These are phyloP conservation scores for Drosophila longiperda DNA, from an alignment of 2,888 invertebrate species.

Conservation along the genomic window DNA sequence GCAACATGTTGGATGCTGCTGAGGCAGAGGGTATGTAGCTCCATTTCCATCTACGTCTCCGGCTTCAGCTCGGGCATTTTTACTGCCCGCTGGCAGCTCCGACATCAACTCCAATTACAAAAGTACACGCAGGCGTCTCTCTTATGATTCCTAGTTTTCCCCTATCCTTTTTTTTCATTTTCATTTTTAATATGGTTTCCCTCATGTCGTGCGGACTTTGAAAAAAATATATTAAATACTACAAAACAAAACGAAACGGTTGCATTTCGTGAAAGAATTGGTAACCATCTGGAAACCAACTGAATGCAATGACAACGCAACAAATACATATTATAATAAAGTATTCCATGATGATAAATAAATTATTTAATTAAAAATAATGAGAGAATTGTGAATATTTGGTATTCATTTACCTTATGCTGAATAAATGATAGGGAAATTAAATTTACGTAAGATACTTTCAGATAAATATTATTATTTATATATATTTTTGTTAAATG, in stretches of 20 bases:
- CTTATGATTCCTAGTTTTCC: conserved; percentile 71
- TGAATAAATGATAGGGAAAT: not conserved
- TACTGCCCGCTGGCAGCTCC: conserved; percentile 75
- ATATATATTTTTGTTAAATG: not conserved
- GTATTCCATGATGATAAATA: not conserved
- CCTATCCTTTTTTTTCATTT: not conserved
- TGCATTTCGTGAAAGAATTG: conserved; percentile 28
- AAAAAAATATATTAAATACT: conserved; percentile 4
- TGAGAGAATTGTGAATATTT: not conserved
- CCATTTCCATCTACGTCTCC: conserved; percentile 20
- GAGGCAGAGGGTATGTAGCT: conserved; percentile 35
- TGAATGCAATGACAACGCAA: conserved; percentile 18
- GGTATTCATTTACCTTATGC: not conserved
- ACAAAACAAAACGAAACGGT: conserved; percentile 8
- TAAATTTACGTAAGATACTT: not conserved
- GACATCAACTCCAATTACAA: conserved; percentile 80
- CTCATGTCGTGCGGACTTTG: conserved; percentile 59
- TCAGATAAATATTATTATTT: not conserved
- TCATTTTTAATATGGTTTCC: conserved; percentile 57
- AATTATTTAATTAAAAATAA: not conserved
- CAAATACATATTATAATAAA: not conserved
- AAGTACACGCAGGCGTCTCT: conserved; percentile 80
- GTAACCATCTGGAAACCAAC: conserved; percentile 24
- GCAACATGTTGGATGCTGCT: conserved; percentile 83
- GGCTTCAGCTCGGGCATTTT: conserved; percentile 30